Conservation (phyloP, 1,140 invertebrate species). For the Meteorus sp. region DNA sequence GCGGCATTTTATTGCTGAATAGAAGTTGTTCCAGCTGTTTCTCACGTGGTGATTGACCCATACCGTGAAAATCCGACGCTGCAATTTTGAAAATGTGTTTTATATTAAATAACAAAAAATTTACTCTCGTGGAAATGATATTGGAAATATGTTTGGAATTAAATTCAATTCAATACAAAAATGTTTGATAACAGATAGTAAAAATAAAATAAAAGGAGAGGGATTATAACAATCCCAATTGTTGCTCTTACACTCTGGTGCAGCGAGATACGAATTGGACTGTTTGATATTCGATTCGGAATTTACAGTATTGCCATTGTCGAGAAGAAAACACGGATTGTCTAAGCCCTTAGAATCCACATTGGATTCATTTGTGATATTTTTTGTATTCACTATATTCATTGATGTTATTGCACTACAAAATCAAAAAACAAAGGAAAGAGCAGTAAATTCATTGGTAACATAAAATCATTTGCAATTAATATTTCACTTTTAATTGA, state of each 20-base stretch:
- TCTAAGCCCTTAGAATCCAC: conserved; percentile 35
- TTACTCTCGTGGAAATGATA: neutral
- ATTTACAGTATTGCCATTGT: conserved; percentile 33
- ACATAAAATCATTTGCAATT: no score
- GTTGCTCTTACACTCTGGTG: conserved; percentile 37
- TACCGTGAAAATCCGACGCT: conserved; percentile 23
- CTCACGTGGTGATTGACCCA: conserved; percentile 31
- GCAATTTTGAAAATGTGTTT: no score
- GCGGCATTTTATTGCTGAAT: conserved; percentile 59
- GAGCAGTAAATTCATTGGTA: no score
- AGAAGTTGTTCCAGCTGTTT: conserved; percentile 40
- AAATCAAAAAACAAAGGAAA: no score
- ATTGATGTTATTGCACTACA: no score
- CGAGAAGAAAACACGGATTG: conserved; percentile 45
- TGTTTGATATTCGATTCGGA: conserved; percentile 37
- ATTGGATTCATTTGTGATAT: conserved; percentile 19
- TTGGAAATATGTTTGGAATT: no score
- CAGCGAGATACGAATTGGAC: conserved; percentile 25
- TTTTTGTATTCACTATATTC: neutral
- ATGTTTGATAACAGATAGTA: neutral
- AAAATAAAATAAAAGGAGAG: conserved; percentile 6
- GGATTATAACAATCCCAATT: no score
- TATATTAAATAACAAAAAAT: no score
- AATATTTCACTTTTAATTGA: no score
- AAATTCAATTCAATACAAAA: no score